These are phyloP conservation scores for Corynorhinus townsendii DNA, from an alignment of 2,113 vertebrate species.

Conservation along the genomic window DNA sequence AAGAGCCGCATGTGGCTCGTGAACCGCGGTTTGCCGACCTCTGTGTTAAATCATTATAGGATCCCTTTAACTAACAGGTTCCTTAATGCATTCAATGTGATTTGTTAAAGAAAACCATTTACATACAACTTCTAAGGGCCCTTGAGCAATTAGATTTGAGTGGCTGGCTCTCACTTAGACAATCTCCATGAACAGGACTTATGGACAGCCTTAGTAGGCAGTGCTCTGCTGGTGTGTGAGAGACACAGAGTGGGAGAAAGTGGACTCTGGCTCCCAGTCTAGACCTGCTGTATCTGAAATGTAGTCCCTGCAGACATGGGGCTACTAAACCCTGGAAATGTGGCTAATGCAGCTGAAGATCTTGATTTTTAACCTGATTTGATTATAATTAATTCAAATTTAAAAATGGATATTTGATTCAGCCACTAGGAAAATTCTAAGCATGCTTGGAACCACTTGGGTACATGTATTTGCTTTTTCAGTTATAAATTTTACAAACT, in stretches of 20 bases:
- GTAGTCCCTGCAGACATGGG: background rate
- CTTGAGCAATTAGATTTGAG: background rate
- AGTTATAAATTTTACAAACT: background rate
- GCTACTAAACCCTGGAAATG: background rate
- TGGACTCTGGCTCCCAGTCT: background rate
- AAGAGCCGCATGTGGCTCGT: too few relatives aligned
- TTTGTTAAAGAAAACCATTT: conserved; percentile 20
- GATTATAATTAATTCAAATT: background rate
- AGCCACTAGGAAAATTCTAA: background rate
- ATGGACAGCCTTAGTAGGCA: too few relatives aligned
- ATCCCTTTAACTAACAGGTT: conserved; percentile 14
- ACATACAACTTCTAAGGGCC: background rate
- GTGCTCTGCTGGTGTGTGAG: background rate
- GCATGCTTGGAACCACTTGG: background rate
- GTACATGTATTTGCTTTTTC: background rate
- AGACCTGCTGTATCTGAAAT: background rate
- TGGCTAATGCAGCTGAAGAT: background rate
- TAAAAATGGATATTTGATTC: background rate
- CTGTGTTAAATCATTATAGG: background rate
- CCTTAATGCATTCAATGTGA: background rate
- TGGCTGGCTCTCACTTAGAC: background rate
- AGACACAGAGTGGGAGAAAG: background rate
- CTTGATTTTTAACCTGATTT: conserved; percentile 24
- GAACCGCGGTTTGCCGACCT: too few relatives aligned
- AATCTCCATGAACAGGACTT: background rate